Evolutionary conservation across 2,113 vertebrate genomes (phyloP).

Genomic region (Pterocles gutturalis): DNA sequence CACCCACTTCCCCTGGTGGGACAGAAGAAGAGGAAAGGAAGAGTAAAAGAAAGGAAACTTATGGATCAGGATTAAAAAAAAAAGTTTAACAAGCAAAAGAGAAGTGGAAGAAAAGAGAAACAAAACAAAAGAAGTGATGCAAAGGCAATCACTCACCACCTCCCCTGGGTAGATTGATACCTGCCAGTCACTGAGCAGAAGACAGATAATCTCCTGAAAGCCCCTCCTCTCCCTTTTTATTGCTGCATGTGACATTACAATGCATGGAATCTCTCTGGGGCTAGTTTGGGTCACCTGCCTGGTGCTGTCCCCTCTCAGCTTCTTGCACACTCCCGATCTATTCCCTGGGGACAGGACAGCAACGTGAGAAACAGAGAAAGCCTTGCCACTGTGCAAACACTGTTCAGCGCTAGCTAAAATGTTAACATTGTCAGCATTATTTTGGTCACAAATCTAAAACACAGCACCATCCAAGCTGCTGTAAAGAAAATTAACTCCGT

Average conservation of each 20-base stretch:
- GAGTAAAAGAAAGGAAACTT: neutral
- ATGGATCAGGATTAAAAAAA: neutral
- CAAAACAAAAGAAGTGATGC: neutral
- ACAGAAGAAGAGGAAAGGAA: neutral
- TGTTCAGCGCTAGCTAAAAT: neutral
- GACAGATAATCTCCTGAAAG: neutral
- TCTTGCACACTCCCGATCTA: neutral
- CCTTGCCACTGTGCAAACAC: neutral
- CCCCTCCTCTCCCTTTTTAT: neutral
- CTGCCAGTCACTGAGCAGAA: neutral
- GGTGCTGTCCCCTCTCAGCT: neutral
- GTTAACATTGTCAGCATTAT: fast-evolving
- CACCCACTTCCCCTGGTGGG: fast-evolving
- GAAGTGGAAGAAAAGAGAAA: neutral
- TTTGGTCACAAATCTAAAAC: neutral
- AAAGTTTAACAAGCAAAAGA: neutral
- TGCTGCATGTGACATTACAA: neutral
- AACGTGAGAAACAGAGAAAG: neutral
- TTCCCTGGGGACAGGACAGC: neutral
- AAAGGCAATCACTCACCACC: neutral
- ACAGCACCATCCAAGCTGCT: neutral
- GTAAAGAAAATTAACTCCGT: neutral
- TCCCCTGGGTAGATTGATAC: neutral
- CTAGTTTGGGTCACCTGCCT: neutral
- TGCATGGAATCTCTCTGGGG: neutral